Base-by-base conservation (phyloP, 2,797 vertebrate genomes). In the Amniataba percoides region DNA sequence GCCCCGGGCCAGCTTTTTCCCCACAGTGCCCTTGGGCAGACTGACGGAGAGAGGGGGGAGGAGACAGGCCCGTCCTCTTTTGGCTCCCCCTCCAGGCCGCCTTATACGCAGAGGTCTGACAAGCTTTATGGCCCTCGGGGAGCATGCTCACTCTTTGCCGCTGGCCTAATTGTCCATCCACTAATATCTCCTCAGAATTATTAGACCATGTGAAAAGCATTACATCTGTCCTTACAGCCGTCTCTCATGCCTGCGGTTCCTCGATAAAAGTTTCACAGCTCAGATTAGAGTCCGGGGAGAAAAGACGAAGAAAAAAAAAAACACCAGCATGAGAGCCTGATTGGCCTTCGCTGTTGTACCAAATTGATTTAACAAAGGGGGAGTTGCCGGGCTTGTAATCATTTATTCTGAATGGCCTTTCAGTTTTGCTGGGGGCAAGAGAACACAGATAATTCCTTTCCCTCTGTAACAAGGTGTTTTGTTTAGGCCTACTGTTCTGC, bases 141-240 rank as follows among this genome's bases (percentile, higher is more conserved):
- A 86, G 66, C 67, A 57, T 36, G 65, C 81, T 71, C 63, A 42
- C 62, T 80, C 67, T 71, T 61, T 70, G 77, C 73, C 56, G 31
- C 82, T 81, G 85, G 76, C 88, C 77, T 82, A 89, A 89, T 87
- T 82, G 88, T 87, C 87, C 83, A 71, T 85, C 69, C 42, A 4
- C 79, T 80, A 76, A 90, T 87, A 88, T 85, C 59, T 75, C 51
- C 45, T 71, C 67, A 65, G 68, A 81, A 62, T 86, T 87, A 89
- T 89, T 83, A 87, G 73, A 81, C 81, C 81, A 81, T 77, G 84
- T 74, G 71, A 85, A 86, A 86, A 83, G 80, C 62, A 70, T 84
- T 81, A 63, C 83, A 84, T 77, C 77, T 72, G 80, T 78, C 79
- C 64, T 65, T 11, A 62, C 71, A 59, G 70, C 14, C 1, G 70